phyloP scores from a whole-genome alignment of 2,888 invertebrate genomes.

The Aricia artaxerxes region DNA sequence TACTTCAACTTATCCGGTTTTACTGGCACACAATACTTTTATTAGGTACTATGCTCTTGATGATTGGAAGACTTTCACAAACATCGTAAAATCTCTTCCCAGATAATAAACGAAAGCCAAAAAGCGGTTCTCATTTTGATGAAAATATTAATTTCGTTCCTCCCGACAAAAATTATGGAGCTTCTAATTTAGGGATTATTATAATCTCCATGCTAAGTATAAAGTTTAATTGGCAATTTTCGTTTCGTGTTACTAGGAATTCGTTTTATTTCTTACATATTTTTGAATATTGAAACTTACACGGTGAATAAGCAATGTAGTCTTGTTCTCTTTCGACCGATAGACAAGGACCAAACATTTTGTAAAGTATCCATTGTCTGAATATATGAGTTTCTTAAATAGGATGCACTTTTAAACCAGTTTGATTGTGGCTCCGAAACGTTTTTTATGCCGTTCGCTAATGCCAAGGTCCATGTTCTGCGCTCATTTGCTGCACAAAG shows the following conservation, averaged over 20 bases:
- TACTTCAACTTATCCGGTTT: not conserved
- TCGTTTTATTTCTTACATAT: not conserved
- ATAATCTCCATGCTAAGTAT: conserved; percentile 10
- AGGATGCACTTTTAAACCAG: not conserved
- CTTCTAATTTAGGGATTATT: not conserved
- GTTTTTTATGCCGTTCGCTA: not conserved
- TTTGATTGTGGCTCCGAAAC: not conserved
- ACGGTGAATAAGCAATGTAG: too few species aligned
- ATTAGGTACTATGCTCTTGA: not conserved
- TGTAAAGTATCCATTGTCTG: too few species aligned
- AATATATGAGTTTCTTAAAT: too few species aligned
- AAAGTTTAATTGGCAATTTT: not conserved
- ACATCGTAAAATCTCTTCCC: not conserved
- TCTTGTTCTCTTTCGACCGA: too few species aligned
- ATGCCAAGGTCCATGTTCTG: not conserved
- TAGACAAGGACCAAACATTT: too few species aligned
- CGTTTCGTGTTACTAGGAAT: not conserved
- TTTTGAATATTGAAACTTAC: too few species aligned
- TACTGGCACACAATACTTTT: not conserved
- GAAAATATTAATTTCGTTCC: not conserved
- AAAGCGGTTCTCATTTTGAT: not conserved
- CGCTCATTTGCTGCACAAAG: not conserved
- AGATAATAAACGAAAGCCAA: not conserved
- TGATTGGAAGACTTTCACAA: not conserved
- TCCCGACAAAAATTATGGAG: not conserved